Base-by-base conservation (phyloP, 2,888 invertebrate genomes). In the Rhagium mordax region DNA sequence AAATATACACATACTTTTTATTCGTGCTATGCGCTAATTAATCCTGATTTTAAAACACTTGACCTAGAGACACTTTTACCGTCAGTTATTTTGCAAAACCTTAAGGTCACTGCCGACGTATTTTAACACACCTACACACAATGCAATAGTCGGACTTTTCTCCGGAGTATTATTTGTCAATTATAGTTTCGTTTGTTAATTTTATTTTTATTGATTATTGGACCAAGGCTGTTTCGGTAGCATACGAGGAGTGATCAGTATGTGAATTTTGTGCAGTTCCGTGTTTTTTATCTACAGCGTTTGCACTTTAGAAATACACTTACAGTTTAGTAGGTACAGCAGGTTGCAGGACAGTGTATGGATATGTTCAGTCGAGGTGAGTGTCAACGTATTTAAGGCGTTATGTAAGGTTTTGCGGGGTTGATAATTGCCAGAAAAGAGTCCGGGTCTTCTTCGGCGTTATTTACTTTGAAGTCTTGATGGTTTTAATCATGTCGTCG, bases 61-160 rank as follows among this genome's bases (percentile, higher is more conserved):
- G 71, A 67, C 71, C 71, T 71, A 71, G 71, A 71, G 71, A 71
- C 71, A 71, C 71, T 71, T 71, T 71, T 71, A 71, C 71, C 18
- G 18, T 29, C 55, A 47, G 21, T 21, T 59, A 41, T 59, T 60
- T 60, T 71, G 71, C 21, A 57, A 33, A 65, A 41, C 27, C 48
- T 65, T 59, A 59, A 49, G 65, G 68, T 68, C 68, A 68, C 59
- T 68, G 68, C 21, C 68, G 68, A 68, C 57, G 29, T 60, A 33
- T 55, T 24, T 49, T 51, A 48, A 16, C 69, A 69, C 70, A 53
- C 70, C 49, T 41, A 33, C 49, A 61, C 70, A 49, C 49, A 16
- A 16, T n/a, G 49, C 62, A 59, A 60, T 49, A 55, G 33, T 3
- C 10, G 2, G 16, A 8, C 10, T 18, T 59, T 59, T 33, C 20